A percentile compares a stretch with the other conserved stretches of the same genome.
phyloP scores from a whole-genome alignment of 2,888 invertebrate genomes.

The Conus canariensis region DNA sequence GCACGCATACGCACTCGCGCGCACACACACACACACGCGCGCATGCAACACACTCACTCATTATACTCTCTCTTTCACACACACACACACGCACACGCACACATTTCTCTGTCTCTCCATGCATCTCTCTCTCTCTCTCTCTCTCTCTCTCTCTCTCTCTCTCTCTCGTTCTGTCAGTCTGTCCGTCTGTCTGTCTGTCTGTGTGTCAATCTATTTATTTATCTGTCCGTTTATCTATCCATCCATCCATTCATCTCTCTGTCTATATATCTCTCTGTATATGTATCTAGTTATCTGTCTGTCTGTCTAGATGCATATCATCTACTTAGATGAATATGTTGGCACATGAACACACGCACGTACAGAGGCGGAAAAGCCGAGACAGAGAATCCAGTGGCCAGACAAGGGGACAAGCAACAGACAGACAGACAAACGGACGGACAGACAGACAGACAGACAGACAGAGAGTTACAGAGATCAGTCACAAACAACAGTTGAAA shows the following conservation, averaged over 20 bases:
- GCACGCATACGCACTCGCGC: neutral
- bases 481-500: no score
- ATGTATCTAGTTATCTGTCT: no score
- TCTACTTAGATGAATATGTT: no score
- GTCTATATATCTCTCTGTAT: no score
- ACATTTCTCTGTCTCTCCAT: neutral
- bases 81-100: neutral
- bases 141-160: constrained; percentile 19
- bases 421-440: neutral
- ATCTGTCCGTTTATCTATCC: no score
- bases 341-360: neutral
- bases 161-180: neutral
- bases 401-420: neutral
- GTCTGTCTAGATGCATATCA: no score
- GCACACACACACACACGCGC: neutral
- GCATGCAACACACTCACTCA: neutral
- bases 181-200: no score
- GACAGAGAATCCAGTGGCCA: neutral
- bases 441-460: neutral
- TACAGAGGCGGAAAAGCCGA: no score
- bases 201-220: no score
- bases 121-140: constrained; percentile 4
- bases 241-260: no score
- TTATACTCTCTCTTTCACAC: neutral
- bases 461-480: neutral